Conservation (phyloP, 2,113 vertebrate genomes). For the Tetrao urogallus region DNA sequence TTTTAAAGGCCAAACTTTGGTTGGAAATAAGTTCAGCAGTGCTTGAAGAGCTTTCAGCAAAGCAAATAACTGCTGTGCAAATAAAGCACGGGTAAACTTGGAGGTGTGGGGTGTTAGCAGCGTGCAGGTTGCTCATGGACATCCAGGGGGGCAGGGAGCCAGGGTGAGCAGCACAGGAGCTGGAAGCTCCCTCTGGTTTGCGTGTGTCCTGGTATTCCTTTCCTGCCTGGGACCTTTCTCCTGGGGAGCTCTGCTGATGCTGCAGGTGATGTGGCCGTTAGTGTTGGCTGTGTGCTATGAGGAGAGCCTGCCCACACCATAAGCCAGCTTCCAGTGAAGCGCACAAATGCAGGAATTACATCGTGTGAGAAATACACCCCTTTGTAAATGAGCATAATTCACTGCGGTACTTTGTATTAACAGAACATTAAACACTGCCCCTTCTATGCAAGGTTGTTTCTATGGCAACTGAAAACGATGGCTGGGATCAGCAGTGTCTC, state of each 20-base stretch:
- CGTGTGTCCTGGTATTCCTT: fast-evolving
- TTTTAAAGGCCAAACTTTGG: background rate
- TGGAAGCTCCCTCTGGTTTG: background rate
- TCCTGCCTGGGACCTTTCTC: background rate
- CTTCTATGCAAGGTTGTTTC: slow-evolving; percentile 22
- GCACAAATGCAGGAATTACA: fast-evolving
- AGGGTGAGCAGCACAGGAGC: background rate
- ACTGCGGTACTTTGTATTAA: fast-evolving
- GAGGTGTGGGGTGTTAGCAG: background rate
- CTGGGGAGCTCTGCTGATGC: background rate
- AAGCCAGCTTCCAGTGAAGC: fast-evolving
- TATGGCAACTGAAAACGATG: background rate
- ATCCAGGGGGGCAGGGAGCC: fast-evolving
- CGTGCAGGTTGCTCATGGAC: background rate
- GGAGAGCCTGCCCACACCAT: fast-evolving
- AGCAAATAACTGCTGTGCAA: background rate
- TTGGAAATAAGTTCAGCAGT: fast-evolving
- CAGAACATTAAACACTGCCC: background rate
- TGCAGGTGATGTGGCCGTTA: background rate
- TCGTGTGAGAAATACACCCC: background rate
- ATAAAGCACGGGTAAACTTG: background rate
- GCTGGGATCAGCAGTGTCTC: background rate
- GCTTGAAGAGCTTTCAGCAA: background rate
- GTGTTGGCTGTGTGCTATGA: fast-evolving
- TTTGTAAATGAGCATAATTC: background rate